phyloP scores from a whole-genome alignment of 2,113 vertebrate genomes.

The Varanus salvator region DNA sequence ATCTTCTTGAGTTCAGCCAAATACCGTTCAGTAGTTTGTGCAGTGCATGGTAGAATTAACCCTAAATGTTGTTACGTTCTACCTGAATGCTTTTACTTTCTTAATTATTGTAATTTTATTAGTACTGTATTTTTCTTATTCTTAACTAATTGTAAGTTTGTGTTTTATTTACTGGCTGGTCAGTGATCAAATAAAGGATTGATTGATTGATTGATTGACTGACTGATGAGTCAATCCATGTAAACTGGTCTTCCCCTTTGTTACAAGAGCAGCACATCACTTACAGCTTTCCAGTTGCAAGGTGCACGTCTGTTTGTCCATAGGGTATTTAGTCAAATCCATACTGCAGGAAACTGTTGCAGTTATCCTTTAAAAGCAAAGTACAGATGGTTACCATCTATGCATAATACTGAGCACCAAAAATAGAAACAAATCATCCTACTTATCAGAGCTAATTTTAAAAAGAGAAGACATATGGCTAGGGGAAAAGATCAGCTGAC shows the following conservation, averaged over 20 bases:
- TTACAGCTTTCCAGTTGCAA: slow-evolving; percentile 95
- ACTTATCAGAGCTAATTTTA: slow-evolving; percentile 1
- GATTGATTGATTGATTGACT: too few species aligned
- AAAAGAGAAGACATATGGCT: slow-evolving; percentile 9
- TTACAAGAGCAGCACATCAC: slow-evolving; percentile 47
- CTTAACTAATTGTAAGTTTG: too few species aligned
- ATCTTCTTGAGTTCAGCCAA: too few species aligned
- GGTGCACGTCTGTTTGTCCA: slow-evolving; percentile 93
- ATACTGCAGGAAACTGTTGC: slow-evolving; percentile 92
- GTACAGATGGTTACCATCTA: background rate
- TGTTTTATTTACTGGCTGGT: too few species aligned
- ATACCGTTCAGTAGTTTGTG: too few species aligned
- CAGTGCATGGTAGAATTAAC: too few species aligned
- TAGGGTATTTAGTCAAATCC: slow-evolving; percentile 93
- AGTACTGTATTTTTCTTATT: too few species aligned
- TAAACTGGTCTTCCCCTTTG: background rate
- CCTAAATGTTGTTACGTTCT: too few species aligned
- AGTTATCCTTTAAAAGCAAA: slow-evolving; percentile 81
- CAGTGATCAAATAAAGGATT: too few species aligned
- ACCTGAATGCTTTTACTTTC: too few species aligned
- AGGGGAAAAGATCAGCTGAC: background rate
- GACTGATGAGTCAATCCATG: background rate
- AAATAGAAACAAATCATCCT: slow-evolving; percentile 19
- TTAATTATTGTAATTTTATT: too few species aligned
- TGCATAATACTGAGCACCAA: background rate